These are phyloP conservation scores for Axinella damicornis DNA, from an alignment of 37 sponge, comb jelly and placozoan genomes.

Conservation along the genomic window DNA sequence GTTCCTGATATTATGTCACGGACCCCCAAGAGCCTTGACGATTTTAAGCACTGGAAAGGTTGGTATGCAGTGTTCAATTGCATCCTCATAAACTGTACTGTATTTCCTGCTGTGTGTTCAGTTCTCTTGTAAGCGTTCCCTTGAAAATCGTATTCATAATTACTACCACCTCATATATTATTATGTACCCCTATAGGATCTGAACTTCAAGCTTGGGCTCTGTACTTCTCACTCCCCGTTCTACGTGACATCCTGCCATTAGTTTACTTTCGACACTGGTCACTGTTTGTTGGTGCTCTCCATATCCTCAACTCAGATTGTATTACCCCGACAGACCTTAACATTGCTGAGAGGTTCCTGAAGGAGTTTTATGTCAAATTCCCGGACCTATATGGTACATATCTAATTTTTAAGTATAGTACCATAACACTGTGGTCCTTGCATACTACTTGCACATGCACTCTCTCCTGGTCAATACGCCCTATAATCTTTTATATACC, in stretches of 20 bases:
- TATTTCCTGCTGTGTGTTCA: no score
- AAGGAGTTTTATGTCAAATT: background rate
- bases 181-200: constrained; percentile 8
- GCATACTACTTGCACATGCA: no score
- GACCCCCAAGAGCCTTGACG: background rate
- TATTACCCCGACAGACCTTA: background rate
- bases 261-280: constrained; percentile 2
- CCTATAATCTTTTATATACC: background rate
- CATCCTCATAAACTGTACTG: background rate
- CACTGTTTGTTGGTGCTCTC: constrained; percentile 7
- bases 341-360: background rate
- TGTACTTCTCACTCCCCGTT: constrained; percentile 21
- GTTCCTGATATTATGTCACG: constrained; percentile 18
- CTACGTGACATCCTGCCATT: constrained; percentile 2
- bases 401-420: no score
- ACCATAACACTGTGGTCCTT: no score
- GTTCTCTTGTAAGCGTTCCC: no score
- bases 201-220: constrained; percentile 3
- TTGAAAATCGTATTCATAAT: no score
- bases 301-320: constrained; percentile 5
- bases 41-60: constrained; percentile 18
- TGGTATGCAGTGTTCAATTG: no score
- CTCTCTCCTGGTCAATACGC: no score
- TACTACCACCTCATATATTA: no score
- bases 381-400: constrained; percentile 31